These are phyloP conservation scores for Drosophila acutilabella DNA, from an alignment of 2,888 invertebrate species.

Conservation along the genomic window DNA sequence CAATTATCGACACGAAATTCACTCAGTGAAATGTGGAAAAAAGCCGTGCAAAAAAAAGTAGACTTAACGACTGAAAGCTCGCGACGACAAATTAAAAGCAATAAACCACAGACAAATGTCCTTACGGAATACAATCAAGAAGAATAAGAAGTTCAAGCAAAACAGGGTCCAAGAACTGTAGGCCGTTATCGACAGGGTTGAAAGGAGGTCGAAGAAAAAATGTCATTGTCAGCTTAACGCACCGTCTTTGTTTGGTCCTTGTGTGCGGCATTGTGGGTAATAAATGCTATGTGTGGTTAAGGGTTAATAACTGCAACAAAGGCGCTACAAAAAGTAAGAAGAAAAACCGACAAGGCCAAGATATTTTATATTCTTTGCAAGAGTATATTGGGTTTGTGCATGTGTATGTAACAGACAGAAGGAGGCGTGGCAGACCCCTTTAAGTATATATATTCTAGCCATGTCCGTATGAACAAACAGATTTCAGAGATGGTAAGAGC, in stretches of 20 bases:
- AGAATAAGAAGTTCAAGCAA: constrained; percentile 26
- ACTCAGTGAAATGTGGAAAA: constrained; percentile 24
- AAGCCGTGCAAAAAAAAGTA: constrained; percentile 34
- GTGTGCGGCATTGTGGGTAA: constrained; percentile 67
- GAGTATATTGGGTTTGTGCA: too few species aligned
- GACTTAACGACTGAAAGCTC: constrained; percentile 48
- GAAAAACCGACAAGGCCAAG: constrained; percentile 65
- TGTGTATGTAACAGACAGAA: too few species aligned
- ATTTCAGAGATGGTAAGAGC: too few species aligned
- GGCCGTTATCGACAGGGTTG: constrained; percentile 11
- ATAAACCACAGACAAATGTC: constrained; percentile 77
- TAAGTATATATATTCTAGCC: too few species aligned
- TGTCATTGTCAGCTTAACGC: constrained; percentile 82
- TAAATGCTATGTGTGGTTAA: constrained; percentile 84
- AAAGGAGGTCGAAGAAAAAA: constrained; percentile 20
- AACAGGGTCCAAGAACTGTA: neutral
- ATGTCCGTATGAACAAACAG: too few species aligned
- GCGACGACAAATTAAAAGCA: constrained; percentile 76
- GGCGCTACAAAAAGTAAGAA: constrained; percentile 56
- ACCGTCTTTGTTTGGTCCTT: constrained; percentile 65
- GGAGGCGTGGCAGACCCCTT: too few species aligned
- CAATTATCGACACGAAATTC: constrained; percentile 58
- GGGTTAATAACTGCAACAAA: constrained; percentile 83
- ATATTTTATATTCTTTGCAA: too few species aligned
- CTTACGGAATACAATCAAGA: constrained; percentile 71